Evolutionary conservation across 2,888 invertebrate genomes (phyloP), one percentile per base, ranked within the genome.

Genomic region (Trachelus troglodyta): DNA sequence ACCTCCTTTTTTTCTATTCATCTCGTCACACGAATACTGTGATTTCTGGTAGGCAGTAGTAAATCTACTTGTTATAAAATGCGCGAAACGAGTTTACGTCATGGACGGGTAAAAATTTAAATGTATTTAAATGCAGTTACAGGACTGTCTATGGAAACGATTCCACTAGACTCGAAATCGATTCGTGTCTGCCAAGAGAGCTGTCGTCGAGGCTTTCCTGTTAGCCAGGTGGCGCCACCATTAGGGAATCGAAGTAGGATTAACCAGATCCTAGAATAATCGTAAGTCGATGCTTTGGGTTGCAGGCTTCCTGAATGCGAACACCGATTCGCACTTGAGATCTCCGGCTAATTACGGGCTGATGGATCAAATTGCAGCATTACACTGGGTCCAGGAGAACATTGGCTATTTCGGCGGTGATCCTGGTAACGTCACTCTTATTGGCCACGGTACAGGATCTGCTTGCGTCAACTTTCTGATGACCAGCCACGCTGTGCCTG

Each of bases 331-430:
- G 83, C 96, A 95, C 92, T 95, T 96, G 74, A 95, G 96, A 81
- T 96, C 97, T 56, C 97, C 97, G 69, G 96, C 97, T 75, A 99
- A 99, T 94, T 98, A 98, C 92, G 99, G 99, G n/a, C 95, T 99
- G 79, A 97, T 98, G 96, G 99, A 99, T 92, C 97, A 98, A 92
- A 97, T 98, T 86, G 98, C 98, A 0, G 98, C 98, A 0, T 93
- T 99, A 82, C 98, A 98, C 90, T 98, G 98, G 98, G 95, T 99
- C 81, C 97, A 98, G 89, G 98, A 98, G 92, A 98, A 99, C 92
- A 97, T 99, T 76, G 97, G 95, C 0, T 96, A 96, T 77, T 99
- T 99, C 90, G 98, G 98, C 9, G 99, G 99, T 0, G 98, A 99
- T 92, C 95, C 97, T 0, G 95, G 96, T 69, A 96, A 97, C 88